A percentile compares a stretch with the other conserved stretches of the same genome.
phyloP scores from a whole-genome alignment of 2,113 vertebrate genomes.

The Pseudorhombus dupliciocellatus region DNA sequence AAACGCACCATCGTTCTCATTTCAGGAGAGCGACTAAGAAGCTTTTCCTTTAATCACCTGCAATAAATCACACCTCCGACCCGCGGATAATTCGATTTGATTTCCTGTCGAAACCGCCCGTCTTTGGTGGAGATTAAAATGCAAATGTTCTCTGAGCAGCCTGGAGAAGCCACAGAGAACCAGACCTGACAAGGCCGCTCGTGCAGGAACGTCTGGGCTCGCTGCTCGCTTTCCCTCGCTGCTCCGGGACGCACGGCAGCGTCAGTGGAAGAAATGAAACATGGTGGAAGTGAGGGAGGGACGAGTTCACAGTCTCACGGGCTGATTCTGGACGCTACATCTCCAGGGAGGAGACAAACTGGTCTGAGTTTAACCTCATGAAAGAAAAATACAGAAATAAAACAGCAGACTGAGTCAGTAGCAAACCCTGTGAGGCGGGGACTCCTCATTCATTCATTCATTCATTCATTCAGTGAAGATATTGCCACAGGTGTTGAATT shows the following conservation, averaged over 20 bases:
- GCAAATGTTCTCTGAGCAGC: neutral
- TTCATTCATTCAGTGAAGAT: too few relatives aligned
- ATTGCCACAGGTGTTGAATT: too few relatives aligned
- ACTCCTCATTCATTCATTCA: too few relatives aligned
- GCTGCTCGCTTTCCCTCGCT: slow-evolving; percentile 2
- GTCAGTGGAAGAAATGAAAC: neutral
- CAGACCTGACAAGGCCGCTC: neutral
- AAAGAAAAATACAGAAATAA: too few relatives aligned
- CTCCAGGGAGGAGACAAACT: too few relatives aligned
- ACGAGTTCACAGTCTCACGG: too few relatives aligned
- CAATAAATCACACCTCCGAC: neutral
- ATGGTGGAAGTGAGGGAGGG: too few relatives aligned
- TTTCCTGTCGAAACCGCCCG: neutral
- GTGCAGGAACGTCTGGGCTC: neutral
- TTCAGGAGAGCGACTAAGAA: neutral
- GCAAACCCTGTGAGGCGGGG: too few relatives aligned
- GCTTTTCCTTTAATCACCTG: neutral
- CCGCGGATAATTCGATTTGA: neutral
- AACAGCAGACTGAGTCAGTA: too few relatives aligned
- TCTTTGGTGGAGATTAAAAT: neutral
- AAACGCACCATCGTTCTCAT: neutral
- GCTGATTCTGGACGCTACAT: too few relatives aligned
- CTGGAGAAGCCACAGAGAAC: neutral
- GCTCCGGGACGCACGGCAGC: neutral
- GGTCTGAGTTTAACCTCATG: too few relatives aligned